Evolutionary conservation across 2,888 invertebrate genomes (phyloP).

Genomic region (Podabrus alpinus): DNA sequence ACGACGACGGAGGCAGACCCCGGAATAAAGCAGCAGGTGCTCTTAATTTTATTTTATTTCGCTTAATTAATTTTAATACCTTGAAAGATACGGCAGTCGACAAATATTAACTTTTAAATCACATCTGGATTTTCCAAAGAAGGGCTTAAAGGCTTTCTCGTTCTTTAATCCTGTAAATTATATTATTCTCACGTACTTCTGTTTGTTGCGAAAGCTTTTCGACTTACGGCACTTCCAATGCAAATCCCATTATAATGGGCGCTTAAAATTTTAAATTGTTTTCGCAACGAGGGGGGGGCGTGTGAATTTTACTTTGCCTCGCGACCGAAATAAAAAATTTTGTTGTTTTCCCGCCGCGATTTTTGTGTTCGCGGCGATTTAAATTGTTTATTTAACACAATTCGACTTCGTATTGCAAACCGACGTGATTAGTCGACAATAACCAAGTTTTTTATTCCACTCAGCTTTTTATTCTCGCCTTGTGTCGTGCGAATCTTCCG

Average conservation of each 20-base stretch:
- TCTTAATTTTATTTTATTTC: constrained; percentile 25
- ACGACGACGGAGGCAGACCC: constrained; percentile 45
- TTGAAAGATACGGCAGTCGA: not conserved
- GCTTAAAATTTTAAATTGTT: not conserved
- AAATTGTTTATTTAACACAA: not conserved
- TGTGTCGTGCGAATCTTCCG: not conserved
- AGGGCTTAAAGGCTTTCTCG: constrained; percentile 2
- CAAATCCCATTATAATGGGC: not conserved
- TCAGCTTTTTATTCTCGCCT: not conserved
- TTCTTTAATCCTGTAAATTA: constrained; percentile 15
- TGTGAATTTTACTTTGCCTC: not conserved
- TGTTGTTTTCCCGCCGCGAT: not conserved
- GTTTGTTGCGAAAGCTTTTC: not conserved
- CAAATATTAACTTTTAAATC: constrained; percentile 1
- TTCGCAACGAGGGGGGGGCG: not conserved
- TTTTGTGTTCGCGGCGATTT: not conserved
- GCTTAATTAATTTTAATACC: constrained; percentile 10
- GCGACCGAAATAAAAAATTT: not conserved
- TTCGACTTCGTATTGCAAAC: not conserved
- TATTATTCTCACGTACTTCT: constrained; percentile 14
- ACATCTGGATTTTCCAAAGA: constrained; percentile 1
- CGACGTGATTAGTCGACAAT: not conserved
- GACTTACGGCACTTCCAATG: not conserved
- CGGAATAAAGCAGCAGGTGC: constrained; percentile 51
- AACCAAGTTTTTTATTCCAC: not conserved